Percentiles rank a stretch among this genome's conserved stretches.
Conservation (phyloP, 92 coral and sea anemone species). For the Palythoa grandiflora region DNA sequence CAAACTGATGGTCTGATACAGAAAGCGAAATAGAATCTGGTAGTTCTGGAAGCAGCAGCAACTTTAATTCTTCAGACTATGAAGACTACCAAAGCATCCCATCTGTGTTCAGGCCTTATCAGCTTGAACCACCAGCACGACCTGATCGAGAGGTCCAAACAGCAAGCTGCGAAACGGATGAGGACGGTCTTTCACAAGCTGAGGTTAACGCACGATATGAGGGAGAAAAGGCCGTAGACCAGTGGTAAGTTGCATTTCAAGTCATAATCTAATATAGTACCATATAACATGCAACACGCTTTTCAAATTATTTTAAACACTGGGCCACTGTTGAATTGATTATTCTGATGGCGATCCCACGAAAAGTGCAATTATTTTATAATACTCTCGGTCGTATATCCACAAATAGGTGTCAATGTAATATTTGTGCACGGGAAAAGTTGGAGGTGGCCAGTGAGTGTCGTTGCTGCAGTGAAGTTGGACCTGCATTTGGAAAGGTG, state of each 20-base stretch:
- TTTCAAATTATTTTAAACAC: too few species aligned
- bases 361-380: too few species aligned
- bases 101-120: constrained; percentile 39
- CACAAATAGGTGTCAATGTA: too few species aligned
- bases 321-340: too few species aligned
- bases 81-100: not conserved
- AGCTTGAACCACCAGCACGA: constrained; percentile 39
- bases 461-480: too few species aligned
- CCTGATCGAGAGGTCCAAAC: constrained; percentile 39
- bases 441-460: too few species aligned
- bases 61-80: too few species aligned
- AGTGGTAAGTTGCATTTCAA: constrained; percentile 27
- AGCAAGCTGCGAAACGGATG: constrained; percentile 33
- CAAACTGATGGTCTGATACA: constrained; percentile 12
- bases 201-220: constrained; percentile 16
- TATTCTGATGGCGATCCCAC: too few species aligned
- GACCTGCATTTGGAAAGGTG: too few species aligned
- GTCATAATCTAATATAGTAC: constrained; percentile 7
- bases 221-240: constrained; percentile 30
- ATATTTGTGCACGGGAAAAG: too few species aligned
- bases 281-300: not conserved
- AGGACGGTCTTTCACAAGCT: constrained; percentile 18
- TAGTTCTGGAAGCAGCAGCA: not conserved
- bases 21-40: constrained; percentile 27
- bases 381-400: too few species aligned